Evolutionary conservation across 1,140 invertebrate genomes (phyloP), one percentile per base, ranked within the genome.

Genomic region (Drosophila arawakana): DNA sequence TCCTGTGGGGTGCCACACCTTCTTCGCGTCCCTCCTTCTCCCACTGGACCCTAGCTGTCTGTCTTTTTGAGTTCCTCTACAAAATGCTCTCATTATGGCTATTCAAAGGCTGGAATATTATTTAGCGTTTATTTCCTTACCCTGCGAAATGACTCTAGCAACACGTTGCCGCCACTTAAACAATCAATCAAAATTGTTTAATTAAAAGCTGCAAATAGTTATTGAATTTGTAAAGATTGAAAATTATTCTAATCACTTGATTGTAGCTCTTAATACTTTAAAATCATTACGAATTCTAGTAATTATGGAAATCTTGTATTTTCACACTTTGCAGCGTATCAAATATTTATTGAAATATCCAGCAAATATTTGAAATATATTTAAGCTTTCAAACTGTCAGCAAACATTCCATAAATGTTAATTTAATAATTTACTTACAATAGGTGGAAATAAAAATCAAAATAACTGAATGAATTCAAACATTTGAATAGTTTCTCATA

Each of bases 401-500:
- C 47, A 52, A 41, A 39, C 47, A 49, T 61, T 62, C 61, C 41
- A 63, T 54, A 63, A 18, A 18, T 54, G 3, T 3, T 15, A 30
- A 18, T 46, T 54, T 54, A 34, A 52, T 37, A 7, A 9, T 7
- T 35, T 37, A 15, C 50, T 15, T 25, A 35, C 34, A 49, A 49
- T 25, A 41, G 7, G 35, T 30, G 6, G 6, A 30, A 30, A 30
- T 30, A 30, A 30, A 30, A 30, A 30, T 30, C 35, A 52, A 2
- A 63, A 44, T 39, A 21, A 15, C 7, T 63, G 49, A 30, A n/a
- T 54, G 25, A 4, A 54, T 54, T 37, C 13, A 37, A 34, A 25
- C 21, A 30, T 39, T 15, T 13, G 18, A 43, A 78, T 66, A 85
- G 43, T 63, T 61, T 61, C 25, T 30, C 78, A 75, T 62, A 78